Evolutionary conservation across 1,140 invertebrate genomes (phyloP).

Genomic region (Drosophila subobscura): DNA sequence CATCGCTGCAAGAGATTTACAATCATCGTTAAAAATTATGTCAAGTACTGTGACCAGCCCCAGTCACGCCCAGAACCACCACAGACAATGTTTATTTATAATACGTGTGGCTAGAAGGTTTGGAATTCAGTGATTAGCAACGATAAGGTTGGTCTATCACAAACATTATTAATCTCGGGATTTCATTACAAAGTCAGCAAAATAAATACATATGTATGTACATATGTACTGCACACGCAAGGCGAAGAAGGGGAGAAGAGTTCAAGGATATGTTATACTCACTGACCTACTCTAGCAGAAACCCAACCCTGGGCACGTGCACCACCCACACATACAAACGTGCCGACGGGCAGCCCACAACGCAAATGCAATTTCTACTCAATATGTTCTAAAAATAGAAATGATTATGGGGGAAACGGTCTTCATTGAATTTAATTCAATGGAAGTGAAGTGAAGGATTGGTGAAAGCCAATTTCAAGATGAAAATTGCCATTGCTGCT

Average conservation of each 20-base stretch:
- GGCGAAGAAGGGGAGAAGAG: constrained; percentile 1
- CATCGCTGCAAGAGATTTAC: constrained; percentile 64
- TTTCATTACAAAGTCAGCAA: too few species aligned
- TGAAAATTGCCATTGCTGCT: background rate
- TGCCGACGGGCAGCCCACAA: constrained; percentile 1
- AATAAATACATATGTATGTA: too few species aligned
- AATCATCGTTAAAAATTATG: too few species aligned
- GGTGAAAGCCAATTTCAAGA: constrained; percentile 6
- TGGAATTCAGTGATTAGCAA: constrained; percentile 34
- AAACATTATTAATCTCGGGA: too few species aligned
- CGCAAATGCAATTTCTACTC: constrained; percentile 13
- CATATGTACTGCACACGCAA: constrained; percentile 11
- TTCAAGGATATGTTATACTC: constrained; percentile 50
- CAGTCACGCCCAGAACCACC: too few species aligned
- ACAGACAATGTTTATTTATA: too few species aligned
- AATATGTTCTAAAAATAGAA: constrained; percentile 27
- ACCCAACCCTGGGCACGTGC: background rate
- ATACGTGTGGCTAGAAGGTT: background rate
- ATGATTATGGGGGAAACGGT: background rate
- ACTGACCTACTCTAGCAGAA: constrained; percentile 50
- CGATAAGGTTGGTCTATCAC: constrained; percentile 26
- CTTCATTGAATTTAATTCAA: constrained; percentile 29
- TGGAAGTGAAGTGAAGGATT: constrained; percentile 17
- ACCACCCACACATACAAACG: constrained; percentile 10
- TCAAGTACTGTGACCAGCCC: too few species aligned